Evolutionary conservation across 2,888 invertebrate species (phyloP), one percentile per base, ranked within the genome.

Genomic region (Galerucella calmariensis): DNA sequence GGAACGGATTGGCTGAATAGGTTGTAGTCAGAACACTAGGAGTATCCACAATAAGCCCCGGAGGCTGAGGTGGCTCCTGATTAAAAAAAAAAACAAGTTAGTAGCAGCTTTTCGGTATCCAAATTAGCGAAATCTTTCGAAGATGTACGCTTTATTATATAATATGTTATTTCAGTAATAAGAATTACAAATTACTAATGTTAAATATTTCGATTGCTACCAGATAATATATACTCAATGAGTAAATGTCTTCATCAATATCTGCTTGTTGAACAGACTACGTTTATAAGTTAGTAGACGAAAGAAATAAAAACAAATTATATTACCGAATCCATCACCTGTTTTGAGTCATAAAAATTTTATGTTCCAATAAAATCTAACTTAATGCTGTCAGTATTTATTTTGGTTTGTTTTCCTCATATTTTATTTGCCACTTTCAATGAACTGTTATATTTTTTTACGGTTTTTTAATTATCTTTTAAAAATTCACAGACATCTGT

Each of bases 261-360:
- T n/a, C 20, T 20, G 12, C 20, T 65, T 63, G 27, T 16, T 35
- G 6, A 63, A 63, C 35, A 41, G 35, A 41, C 35, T 41, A n/a
- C 53, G 35, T 65, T 53, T 65, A 56, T 72, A 58, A n/a, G 71
- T 66, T 20, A 20, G 20, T 20, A 66, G 46, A 20, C 51, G 48
- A 58, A 56, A 58, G 71, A 65, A 71, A 65, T 71, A 71, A 69
- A 73, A 72, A 62, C 69, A 70, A 73, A 75, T 73, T 73, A 73
- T 73, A 73, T 73, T 70, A 73, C 74, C 67, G 63, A 76, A 74
- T 72, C 72, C 69, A 74, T 76, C 77, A 77, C 77, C 77, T 77
- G 77, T 75, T 75, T 78, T 65, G 62, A 66, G 73, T 61, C 73
- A 68, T 78, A 78, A 78, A 78, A 77, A 53, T 63, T 78, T 78